Base-by-base conservation (phyloP, 1,140 invertebrate species). In the Lepidotrigona ventralis region DNA sequence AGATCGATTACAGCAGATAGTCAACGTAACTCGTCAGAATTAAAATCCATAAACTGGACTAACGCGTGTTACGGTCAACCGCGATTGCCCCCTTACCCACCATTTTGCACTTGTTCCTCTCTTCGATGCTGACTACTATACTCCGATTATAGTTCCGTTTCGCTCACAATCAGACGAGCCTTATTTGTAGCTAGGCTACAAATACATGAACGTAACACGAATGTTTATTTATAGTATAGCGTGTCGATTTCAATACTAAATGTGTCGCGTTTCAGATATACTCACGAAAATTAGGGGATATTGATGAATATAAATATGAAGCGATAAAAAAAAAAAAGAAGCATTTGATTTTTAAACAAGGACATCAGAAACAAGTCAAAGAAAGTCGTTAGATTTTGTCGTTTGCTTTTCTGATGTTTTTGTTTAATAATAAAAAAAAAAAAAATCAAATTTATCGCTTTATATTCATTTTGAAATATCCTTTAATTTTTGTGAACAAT, bases 1-100 rank as follows among this genome's bases (percentile, higher is more conserved):
- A 73, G 66, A 88, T 87, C 83, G 70, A 88, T 88, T 88, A 87
- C 83, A 80, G 68, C 74, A 76, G 79, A 87, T 68, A 81, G n/a
- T 19, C 39, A 69, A 73, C 60, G 26, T 72, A 86, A 81, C 69
- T 23, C 12, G 64, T n/a, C 56, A 15, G 29, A 46, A 75, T 54
- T 39, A 73, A 46, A 54, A 56, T 60, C 54, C 14, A n/a, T 33
- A 63, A 33, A 53, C 19, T n/a, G 21, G 1, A 15, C 2, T 33
- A 23, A 23, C n/a, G n/a, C 19, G n/a, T 3, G 29, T 56, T 64
- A 78, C 76, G 51, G 21, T 53, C 29, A 2, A 70, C 63, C 64
- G 60, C 9, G 53, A 70, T 33, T 33, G n/a, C 63, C 64, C 75
- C 11, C 15, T 46, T 8, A 39, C 33, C 4, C 39, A 0, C 39